Base-by-base conservation (phyloP, 2,797 vertebrate species). In the Hapalemur alaotrensis region DNA sequence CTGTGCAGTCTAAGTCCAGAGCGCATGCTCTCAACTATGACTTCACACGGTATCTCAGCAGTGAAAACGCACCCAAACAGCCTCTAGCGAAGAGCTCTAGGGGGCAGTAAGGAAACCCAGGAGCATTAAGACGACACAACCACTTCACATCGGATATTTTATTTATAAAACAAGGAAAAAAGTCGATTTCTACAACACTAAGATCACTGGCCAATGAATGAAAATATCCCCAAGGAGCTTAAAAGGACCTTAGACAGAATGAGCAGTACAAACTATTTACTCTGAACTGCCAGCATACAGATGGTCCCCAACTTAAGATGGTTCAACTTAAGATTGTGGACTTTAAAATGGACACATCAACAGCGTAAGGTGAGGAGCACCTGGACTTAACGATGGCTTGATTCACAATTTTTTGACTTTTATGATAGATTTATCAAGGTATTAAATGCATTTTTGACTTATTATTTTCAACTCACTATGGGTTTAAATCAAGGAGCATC, bases 31-130 rank as follows among this genome's bases (percentile, higher is more conserved):
- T 12, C 41, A 43, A 1, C n/a, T 5, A 4, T 4, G 5, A 52
- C 22, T 43, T 63, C 1, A 22, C 18, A 5, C 1, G 20, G 10
- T 0, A 0, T 41, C 69, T 50, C 12, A 18, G 9, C 13, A 25
- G 12, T 22, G n/a, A 20, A 83, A 73, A 48, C 1, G 8, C 7
- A 41, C 57, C 17, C 7, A 41, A 5, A 13, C 11, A 12, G 38
- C 83, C 83, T 20, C n/a, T 4, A 48, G 59, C 59, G 22, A 12
- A 63, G 63, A 61, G 69, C 18, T 15, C 59, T 18, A 35, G 5
- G 2, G 32, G 9, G 46, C 2, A 15, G n/a, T 12, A 84, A 70
- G 63, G n/a, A 52, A 67, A 41, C 15, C 50, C 32, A 6, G 35
- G 0, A 52, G 41, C 9, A 10, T 20, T 7, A 28, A 80, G 41